phyloP scores from a whole-genome alignment of 2,888 invertebrate genomes.

The Steinernema scapterisci region DNA sequence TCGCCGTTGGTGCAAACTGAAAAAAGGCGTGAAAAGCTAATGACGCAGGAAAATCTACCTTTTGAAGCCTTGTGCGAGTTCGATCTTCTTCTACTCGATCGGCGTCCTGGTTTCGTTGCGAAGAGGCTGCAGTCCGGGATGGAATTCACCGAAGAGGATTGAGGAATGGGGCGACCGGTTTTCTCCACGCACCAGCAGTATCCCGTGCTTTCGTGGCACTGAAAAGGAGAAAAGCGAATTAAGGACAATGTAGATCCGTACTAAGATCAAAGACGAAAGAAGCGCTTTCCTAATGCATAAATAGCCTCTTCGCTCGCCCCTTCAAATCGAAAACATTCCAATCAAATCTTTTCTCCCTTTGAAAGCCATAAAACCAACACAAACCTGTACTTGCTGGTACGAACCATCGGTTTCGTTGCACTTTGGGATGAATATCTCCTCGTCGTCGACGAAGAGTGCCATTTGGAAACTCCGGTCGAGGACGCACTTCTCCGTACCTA shows the following conservation, averaged over 20 bases:
- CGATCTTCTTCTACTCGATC: neutral
- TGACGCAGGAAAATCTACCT: too few species aligned
- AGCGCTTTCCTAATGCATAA: too few species aligned
- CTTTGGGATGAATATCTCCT: neutral
- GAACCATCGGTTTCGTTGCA: constrained; percentile 16
- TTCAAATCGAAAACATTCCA: too few species aligned
- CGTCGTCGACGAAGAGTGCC: neutral
- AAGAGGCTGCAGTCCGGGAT: neutral
- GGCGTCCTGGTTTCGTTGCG: neutral
- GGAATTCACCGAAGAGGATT: neutral
- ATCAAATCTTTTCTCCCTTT: too few species aligned
- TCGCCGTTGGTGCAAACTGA: neutral
- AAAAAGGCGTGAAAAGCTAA: neutral
- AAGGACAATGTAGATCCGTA: too few species aligned
- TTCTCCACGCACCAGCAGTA: constrained; percentile 25
- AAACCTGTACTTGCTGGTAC: neutral
- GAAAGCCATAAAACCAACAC: too few species aligned
- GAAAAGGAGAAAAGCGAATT: too few species aligned
- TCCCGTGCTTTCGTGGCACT: constrained; percentile 26
- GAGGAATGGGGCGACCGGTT: constrained; percentile 2
- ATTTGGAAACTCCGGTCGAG: constrained; percentile 10
- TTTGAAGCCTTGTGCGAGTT: neutral
- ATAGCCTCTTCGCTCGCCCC: too few species aligned
- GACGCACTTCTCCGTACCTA: neutral
- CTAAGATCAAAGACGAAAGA: too few species aligned